Evolutionary conservation across 2,888 invertebrate species (phyloP).

Genomic region (Mongoloraphidia duomilia): DNA sequence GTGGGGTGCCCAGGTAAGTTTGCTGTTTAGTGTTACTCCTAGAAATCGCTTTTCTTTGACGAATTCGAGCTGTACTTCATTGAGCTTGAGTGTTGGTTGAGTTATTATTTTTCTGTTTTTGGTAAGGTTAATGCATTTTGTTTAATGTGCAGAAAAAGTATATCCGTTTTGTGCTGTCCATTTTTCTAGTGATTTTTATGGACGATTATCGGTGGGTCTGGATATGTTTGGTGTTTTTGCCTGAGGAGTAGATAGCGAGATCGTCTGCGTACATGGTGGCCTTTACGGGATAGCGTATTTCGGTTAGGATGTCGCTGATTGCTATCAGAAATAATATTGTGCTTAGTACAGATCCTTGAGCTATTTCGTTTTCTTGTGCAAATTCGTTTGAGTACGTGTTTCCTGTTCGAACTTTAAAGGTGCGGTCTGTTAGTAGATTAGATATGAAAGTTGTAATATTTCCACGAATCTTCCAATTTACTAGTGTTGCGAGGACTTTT

Average conservation of each 20-base stretch:
- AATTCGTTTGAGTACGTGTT: neutral
- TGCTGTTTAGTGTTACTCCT: slow-evolving; percentile 12
- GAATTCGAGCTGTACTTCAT: slow-evolving; percentile 1
- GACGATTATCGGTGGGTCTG: neutral
- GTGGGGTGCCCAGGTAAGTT: slow-evolving; percentile 13
- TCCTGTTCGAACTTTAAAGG: neutral
- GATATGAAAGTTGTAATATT: slow-evolving; percentile 6
- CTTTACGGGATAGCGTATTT: neutral
- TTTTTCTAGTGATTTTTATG: neutral
- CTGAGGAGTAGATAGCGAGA: neutral
- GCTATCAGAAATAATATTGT: neutral
- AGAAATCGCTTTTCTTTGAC: slow-evolving; percentile 4
- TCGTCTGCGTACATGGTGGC: slow-evolving; percentile 3
- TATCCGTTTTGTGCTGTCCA: neutral
- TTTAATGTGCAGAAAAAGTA: neutral
- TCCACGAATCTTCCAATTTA: slow-evolving; percentile 6
- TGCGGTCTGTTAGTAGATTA: slow-evolving; percentile 10
- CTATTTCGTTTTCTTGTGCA: neutral
- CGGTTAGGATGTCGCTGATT: neutral
- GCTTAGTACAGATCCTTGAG: neutral
- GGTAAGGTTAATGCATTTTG: neutral
- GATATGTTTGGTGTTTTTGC: neutral
- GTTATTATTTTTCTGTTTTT: neutral
- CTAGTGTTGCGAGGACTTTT: slow-evolving; percentile 8
- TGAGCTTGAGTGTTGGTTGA: neutral